These are phyloP conservation scores for Scaptomyza flava DNA, from an alignment of 2,888 invertebrate species.

Conservation along the genomic window DNA sequence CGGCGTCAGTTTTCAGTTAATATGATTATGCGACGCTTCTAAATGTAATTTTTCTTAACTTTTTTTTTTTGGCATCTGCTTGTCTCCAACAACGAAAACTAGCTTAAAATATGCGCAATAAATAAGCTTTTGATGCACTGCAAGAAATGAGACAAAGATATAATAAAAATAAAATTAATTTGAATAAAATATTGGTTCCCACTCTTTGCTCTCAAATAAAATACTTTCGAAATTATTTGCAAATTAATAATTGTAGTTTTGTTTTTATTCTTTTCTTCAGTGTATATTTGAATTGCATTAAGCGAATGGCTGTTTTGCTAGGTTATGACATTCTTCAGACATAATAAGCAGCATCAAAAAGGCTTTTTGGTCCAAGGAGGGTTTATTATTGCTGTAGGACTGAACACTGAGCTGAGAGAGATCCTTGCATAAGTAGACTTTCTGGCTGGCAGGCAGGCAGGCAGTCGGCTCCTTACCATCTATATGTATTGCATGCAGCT, in stretches of 20 bases:
- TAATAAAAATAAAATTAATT: neutral
- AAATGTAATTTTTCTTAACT: slow-evolving; percentile 19
- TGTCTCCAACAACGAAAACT: slow-evolving; percentile 3
- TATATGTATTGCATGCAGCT: slow-evolving; percentile 23
- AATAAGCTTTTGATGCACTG: slow-evolving; percentile 31
- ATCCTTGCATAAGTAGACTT: slow-evolving; percentile 34
- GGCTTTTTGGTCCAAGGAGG: slow-evolving; percentile 49
- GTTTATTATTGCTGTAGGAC: slow-evolving; percentile 55
- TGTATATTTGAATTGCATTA: neutral
- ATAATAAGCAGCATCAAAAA: slow-evolving; percentile 70
- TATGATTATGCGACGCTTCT: slow-evolving; percentile 70
- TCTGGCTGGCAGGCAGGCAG: slow-evolving; percentile 19
- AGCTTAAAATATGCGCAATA: slow-evolving; percentile 56
- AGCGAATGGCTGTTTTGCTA: neutral
- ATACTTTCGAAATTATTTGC: neutral
- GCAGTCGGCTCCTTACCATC: slow-evolving; percentile 40
- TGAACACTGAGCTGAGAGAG: slow-evolving; percentile 4
- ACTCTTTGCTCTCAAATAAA: neutral
- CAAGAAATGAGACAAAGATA: neutral
- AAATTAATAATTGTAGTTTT: neutral
- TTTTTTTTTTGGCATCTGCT: neutral
- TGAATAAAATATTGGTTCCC: neutral
- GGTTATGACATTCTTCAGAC: slow-evolving; percentile 46
- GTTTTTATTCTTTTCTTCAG: neutral
- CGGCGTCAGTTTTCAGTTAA: slow-evolving; percentile 67